Evolutionary conservation across 2,113 vertebrate genomes (phyloP).

Genomic region (Bubalus kerabau): DNA sequence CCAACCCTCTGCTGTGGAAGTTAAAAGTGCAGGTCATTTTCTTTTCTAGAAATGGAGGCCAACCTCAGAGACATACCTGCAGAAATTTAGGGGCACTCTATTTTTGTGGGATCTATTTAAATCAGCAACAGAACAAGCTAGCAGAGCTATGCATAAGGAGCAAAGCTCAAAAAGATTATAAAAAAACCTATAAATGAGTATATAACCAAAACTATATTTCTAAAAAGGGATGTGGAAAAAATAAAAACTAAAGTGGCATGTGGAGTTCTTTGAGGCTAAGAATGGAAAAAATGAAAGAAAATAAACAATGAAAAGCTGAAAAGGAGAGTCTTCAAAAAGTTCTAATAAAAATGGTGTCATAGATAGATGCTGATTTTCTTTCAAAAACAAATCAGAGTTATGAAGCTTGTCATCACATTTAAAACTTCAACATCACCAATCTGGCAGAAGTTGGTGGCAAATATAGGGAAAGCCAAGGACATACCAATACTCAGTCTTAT

Average conservation of each 20-base stretch:
- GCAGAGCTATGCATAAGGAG: slow-evolving; percentile 76
- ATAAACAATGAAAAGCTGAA: slow-evolving; percentile 82
- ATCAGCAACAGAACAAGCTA: slow-evolving; percentile 82
- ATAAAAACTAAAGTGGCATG: slow-evolving; percentile 77
- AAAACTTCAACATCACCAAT: slow-evolving; percentile 60
- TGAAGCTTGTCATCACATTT: slow-evolving; percentile 83
- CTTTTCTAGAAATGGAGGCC: slow-evolving; percentile 60
- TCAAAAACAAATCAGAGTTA: slow-evolving; percentile 87
- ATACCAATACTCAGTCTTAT: slow-evolving; percentile 88
- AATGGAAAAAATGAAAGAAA: slow-evolving; percentile 81
- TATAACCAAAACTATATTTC: slow-evolving; percentile 86
- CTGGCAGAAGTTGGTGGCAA: slow-evolving; percentile 75
- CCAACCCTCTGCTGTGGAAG: slow-evolving; percentile 56
- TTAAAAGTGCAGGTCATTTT: slow-evolving; percentile 48
- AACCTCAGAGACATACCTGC: slow-evolving; percentile 60
- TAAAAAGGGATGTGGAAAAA: slow-evolving; percentile 84
- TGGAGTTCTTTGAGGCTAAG: slow-evolving; percentile 84
- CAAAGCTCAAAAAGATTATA: slow-evolving; percentile 87
- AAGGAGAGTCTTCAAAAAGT: slow-evolving; percentile 80
- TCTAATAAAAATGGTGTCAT: slow-evolving; percentile 77
- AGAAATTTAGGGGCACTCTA: slow-evolving; percentile 53
- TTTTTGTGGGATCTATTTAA: slow-evolving; percentile 84
- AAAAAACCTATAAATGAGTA: slow-evolving; percentile 91
- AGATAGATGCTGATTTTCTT: slow-evolving; percentile 82
- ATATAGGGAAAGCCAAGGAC: slow-evolving; percentile 84